A percentile compares a stretch with the other conserved stretches of the same genome.
These are phyloP conservation scores for Phalacrocorax carbo DNA, from an alignment of 2,113 vertebrate species.

Conservation along the genomic window DNA sequence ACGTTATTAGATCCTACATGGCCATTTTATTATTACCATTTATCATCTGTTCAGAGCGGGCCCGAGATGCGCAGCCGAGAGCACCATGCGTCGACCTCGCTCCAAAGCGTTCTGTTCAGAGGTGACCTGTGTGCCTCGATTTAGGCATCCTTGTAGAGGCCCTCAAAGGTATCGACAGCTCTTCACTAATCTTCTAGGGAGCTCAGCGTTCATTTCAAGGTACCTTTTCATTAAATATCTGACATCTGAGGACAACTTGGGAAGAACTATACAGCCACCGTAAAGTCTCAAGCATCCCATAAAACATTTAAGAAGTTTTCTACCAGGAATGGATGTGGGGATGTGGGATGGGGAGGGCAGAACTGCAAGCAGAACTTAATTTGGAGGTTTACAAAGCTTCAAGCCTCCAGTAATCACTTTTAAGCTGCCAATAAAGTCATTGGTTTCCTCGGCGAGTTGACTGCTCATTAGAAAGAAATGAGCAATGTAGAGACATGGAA, in stretches of 20 bases:
- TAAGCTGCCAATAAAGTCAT: not conserved
- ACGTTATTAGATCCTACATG: not conserved
- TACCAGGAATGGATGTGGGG: not conserved
- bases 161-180: not conserved
- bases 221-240: not conserved
- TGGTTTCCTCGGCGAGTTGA: not conserved
- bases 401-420: not conserved
- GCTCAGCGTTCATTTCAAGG: not conserved
- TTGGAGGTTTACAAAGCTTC: not conserved
- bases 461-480: not conserved
- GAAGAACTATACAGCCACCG: not conserved
- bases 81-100: rapidly evolving
- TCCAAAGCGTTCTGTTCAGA: not conserved
- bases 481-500: not conserved
- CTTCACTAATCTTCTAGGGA: not conserved
- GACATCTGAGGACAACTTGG: not conserved
- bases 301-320: not conserved
- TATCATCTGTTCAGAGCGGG: not conserved
- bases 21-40: not conserved
- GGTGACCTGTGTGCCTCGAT: not conserved
- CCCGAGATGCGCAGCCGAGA: not conserved
- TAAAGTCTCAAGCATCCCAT: not conserved
- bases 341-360: not conserved
- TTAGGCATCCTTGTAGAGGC: not conserved
- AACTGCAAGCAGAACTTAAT: not conserved